Evolutionary conservation across 2,113 vertebrate species (phyloP).

Genomic region (Heloderma charlesbogerti): DNA sequence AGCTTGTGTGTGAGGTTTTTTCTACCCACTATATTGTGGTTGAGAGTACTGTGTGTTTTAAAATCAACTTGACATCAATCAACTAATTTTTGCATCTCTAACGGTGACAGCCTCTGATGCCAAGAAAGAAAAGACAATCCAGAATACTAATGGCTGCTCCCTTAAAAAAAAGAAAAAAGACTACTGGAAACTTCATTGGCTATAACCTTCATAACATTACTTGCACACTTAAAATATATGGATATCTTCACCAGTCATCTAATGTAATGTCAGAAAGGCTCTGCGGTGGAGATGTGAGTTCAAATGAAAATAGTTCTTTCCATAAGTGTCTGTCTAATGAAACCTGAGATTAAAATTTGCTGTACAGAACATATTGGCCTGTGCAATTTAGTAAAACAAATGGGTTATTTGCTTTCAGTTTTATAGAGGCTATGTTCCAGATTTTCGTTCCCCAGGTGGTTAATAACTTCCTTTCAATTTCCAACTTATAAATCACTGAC

Average conservation of each 20-base stretch:
- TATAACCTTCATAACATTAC: not conserved
- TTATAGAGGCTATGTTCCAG: constrained; percentile 5
- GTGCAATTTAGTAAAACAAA: constrained; percentile 6
- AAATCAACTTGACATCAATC: not conserved
- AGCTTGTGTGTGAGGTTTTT: not conserved
- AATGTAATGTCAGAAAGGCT: not conserved
- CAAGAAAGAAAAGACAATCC: not conserved
- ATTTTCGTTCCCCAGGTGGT: not conserved
- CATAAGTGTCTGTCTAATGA: constrained; percentile 1
- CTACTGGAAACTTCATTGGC: not conserved
- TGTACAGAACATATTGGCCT: not conserved
- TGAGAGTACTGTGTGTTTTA: not conserved
- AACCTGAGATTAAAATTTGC: not conserved
- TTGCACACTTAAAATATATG: not conserved
- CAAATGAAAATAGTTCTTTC: not conserved
- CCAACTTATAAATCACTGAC: not conserved
- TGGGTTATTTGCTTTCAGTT: constrained; percentile 1
- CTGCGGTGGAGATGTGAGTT: not conserved
- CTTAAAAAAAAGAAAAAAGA: too few species aligned
- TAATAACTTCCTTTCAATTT: not conserved
- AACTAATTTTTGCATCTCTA: not conserved
- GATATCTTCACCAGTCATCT: not conserved
- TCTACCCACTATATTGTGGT: not conserved
- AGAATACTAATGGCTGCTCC: not conserved
- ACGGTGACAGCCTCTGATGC: not conserved